Conservation (phyloP, 1,140 invertebrate genomes). For the Centruroides vittatus region DNA sequence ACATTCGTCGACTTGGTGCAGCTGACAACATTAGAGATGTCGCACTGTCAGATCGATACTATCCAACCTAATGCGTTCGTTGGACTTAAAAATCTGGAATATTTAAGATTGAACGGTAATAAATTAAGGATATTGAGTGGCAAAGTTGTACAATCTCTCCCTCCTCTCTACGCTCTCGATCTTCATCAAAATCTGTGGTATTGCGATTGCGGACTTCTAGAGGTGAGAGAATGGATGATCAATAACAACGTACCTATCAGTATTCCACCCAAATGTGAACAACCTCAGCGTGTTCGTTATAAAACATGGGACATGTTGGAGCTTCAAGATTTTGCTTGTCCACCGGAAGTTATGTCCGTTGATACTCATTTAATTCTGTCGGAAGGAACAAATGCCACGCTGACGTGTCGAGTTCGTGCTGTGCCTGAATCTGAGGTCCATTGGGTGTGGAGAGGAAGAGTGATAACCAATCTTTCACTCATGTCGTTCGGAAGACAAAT, state of each 20-base stretch:
- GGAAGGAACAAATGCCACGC: slow-evolving; percentile 40
- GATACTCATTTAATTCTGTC: slow-evolving; percentile 22
- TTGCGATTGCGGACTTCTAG: slow-evolving; percentile 65
- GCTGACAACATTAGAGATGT: slow-evolving; percentile 53
- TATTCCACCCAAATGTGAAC: slow-evolving; percentile 49
- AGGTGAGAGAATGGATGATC: slow-evolving; percentile 59
- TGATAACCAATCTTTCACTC: slow-evolving; percentile 52
- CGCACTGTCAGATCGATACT: slow-evolving; percentile 45
- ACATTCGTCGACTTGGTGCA: slow-evolving; percentile 50
- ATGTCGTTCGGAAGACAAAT: slow-evolving; percentile 43
- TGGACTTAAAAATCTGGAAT: slow-evolving; percentile 57
- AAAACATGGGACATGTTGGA: slow-evolving; percentile 51
- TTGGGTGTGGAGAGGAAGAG: slow-evolving; percentile 74
- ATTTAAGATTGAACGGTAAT: slow-evolving; percentile 67
- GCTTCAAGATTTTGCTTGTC: slow-evolving; percentile 59
- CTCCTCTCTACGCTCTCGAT: slow-evolving; percentile 23
- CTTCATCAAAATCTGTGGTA: slow-evolving; percentile 76
- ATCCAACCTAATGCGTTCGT: slow-evolving; percentile 48
- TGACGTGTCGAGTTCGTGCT: slow-evolving; percentile 60
- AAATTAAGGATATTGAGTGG: slow-evolving; percentile 42
- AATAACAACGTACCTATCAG: slow-evolving; percentile 52
- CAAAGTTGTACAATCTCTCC: slow-evolving; percentile 19
- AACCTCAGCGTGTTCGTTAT: slow-evolving; percentile 47
- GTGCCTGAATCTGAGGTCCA: slow-evolving; percentile 61
- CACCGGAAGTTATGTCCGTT: slow-evolving; percentile 55